Evolutionary conservation across 2,888 invertebrate species (phyloP).

Genomic region (Cylloceria caligata): DNA sequence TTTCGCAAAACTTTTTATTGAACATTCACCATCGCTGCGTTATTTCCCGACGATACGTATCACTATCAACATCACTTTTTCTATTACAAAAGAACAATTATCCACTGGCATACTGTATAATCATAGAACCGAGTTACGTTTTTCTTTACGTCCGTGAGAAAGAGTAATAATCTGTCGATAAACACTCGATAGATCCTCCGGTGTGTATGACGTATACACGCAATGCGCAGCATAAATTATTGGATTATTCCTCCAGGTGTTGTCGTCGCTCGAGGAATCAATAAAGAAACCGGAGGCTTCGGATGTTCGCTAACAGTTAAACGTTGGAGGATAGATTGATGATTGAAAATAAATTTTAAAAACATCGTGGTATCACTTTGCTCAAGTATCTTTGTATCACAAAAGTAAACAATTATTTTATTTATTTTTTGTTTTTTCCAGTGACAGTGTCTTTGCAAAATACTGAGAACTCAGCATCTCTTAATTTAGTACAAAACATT

Average conservation of each 20-base stretch:
- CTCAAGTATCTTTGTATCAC: too few relatives aligned
- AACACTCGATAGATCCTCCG: background rate
- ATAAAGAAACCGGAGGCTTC: conserved; percentile 48
- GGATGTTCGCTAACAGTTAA: conserved; percentile 3
- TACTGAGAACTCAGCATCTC: too few relatives aligned
- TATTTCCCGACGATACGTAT: background rate
- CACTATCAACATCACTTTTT: background rate
- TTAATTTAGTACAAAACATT: too few relatives aligned
- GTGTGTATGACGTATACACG: conserved; percentile 24
- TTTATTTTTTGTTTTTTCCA: too few relatives aligned
- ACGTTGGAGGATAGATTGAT: conserved; percentile 19
- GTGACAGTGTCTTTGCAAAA: too few relatives aligned
- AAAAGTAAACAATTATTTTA: too few relatives aligned
- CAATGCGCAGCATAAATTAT: conserved; percentile 38
- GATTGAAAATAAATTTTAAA: conserved; percentile 12
- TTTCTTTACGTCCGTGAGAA: conserved; percentile 33
- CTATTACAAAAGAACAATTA: conserved; percentile 13
- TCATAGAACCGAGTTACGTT: conserved; percentile 26
- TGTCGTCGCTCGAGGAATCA: conserved; percentile 4
- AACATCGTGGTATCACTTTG: too few relatives aligned
- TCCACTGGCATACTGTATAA: conserved; percentile 6
- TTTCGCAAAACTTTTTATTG: conserved; percentile 41
- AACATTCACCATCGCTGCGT: conserved; percentile 43
- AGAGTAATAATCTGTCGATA: conserved; percentile 8
- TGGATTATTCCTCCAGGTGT: conserved; percentile 37